Evolutionary conservation across 2,797 vertebrate genomes (phyloP).

Genomic region (Micromesistius poutassou): DNA sequence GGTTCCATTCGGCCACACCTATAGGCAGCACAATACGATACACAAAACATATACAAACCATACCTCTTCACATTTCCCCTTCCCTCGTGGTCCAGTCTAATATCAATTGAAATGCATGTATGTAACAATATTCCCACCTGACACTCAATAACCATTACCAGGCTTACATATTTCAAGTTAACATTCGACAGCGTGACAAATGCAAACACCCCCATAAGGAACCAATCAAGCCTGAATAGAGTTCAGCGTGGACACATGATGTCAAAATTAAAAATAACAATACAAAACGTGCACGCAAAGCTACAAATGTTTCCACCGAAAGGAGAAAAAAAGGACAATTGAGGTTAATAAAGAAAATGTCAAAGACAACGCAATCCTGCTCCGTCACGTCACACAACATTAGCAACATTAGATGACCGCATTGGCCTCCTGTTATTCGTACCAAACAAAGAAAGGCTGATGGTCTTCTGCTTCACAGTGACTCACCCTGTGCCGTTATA

Average conservation of each 20-base stretch:
- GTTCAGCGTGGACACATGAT: neutral
- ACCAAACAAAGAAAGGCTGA: conserved; percentile 25
- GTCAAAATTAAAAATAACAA: neutral
- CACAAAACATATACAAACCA: neutral
- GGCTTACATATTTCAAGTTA: neutral
- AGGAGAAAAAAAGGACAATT: neutral
- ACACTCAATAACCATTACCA: neutral
- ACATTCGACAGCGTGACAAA: neutral
- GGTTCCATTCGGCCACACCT: neutral
- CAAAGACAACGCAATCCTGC: neutral
- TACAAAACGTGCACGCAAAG: neutral
- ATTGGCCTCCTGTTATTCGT: neutral
- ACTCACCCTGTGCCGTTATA: conserved; percentile 47
- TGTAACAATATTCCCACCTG: neutral
- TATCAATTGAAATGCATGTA: neutral
- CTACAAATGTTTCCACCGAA: neutral
- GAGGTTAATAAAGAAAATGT: neutral
- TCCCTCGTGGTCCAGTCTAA: neutral
- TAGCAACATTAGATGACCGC: neutral
- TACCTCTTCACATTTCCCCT: neutral
- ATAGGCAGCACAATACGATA: neutral
- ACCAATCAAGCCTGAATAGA: neutral
- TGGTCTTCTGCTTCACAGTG: conserved; percentile 35
- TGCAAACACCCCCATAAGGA: neutral
- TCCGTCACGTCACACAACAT: neutral